phyloP scores from a whole-genome alignment of 2,113 vertebrate species.

The Passer domesticus region DNA sequence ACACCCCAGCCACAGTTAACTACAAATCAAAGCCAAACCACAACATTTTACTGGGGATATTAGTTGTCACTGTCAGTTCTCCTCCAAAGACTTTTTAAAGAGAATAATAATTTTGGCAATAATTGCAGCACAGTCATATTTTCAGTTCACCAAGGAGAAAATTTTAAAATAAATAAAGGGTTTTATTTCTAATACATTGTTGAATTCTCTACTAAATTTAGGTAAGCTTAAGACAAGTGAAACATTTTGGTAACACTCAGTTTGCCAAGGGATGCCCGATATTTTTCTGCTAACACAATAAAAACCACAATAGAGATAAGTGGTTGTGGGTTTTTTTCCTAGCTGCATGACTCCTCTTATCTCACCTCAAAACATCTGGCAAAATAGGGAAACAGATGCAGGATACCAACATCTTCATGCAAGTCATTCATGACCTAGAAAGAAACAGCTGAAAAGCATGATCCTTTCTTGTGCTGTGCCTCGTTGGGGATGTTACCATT shows the following conservation, averaged over 20 bases:
- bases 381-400: slow-evolving; percentile 9
- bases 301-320: neutral
- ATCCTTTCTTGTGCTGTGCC: neutral
- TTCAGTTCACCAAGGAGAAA: neutral
- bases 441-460: neutral
- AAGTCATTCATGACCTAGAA: slow-evolving; percentile 27
- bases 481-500: neutral
- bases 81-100: neutral
- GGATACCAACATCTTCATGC: slow-evolving; percentile 25
- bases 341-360: neutral
- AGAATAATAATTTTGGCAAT: neutral
- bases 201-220: neutral
- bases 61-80: neutral
- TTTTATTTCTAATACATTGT: neutral
- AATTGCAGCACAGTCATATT: neutral
- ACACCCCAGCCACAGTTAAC: neutral
- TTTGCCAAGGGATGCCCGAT: neutral
- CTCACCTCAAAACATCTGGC: slow-evolving; percentile 19
- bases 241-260: neutral
- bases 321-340: neutral
- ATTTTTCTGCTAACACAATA: neutral
- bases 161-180: neutral
- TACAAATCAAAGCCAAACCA: slow-evolving; percentile 43
- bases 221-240: neutral
- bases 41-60: neutral